These are phyloP conservation scores for Sterrhoptilus dennistouni DNA, from an alignment of 2,113 vertebrate species.

Conservation along the genomic window DNA sequence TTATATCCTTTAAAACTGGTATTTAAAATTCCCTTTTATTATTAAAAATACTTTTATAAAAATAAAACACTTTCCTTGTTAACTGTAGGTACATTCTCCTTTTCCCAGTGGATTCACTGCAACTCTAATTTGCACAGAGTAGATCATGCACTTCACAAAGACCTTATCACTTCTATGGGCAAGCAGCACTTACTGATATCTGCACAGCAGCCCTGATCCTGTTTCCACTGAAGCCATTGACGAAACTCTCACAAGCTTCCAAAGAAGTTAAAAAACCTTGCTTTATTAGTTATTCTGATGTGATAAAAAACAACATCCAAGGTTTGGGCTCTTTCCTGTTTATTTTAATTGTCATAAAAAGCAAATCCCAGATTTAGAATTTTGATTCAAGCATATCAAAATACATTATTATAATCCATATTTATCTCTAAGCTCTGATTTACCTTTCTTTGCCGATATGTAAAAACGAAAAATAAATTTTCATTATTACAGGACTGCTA, in stretches of 20 bases:
- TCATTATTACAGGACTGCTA: neutral
- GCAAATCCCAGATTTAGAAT: neutral
- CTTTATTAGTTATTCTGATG: neutral
- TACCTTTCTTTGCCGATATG: neutral
- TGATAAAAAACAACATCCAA: neutral
- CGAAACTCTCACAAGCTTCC: neutral
- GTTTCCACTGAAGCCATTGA: neutral
- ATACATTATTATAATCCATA: neutral
- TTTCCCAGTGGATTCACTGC: neutral
- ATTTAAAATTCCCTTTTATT: neutral
- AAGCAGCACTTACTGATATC: neutral
- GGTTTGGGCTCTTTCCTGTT: neutral
- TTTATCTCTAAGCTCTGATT: neutral
- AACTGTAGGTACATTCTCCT: neutral
- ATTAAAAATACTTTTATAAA: conserved; percentile 16
- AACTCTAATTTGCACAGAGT: neutral
- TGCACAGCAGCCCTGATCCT: neutral
- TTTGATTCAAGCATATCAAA: neutral
- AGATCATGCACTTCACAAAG: neutral
- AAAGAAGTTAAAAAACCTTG: neutral
- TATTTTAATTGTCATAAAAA: neutral
- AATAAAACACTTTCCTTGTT: neutral
- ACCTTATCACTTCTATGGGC: neutral
- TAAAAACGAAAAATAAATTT: neutral
- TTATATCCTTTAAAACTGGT: neutral